Evolutionary conservation across 2,113 vertebrate genomes (phyloP).

Genomic region (Trematomus loennbergii): DNA sequence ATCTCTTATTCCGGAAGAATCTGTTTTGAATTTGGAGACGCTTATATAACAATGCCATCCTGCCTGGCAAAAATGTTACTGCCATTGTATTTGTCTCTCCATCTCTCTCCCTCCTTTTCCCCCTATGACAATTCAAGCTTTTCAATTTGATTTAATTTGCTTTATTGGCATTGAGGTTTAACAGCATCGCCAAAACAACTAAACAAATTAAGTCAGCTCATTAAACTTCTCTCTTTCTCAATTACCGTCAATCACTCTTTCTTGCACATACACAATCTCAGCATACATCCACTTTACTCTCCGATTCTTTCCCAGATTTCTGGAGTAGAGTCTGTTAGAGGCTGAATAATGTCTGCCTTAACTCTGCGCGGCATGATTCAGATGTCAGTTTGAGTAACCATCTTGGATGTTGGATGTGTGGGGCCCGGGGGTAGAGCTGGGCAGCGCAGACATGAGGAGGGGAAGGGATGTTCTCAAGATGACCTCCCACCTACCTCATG

Average conservation of each 20-base stretch:
- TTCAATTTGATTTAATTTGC: constrained; percentile 45
- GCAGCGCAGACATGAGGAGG: constrained; percentile 14
- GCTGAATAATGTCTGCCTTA: constrained; percentile 39
- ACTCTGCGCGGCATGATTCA: constrained; percentile 48
- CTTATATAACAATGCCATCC: constrained; percentile 37
- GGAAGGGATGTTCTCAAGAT: background rate
- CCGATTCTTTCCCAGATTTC: constrained; percentile 4
- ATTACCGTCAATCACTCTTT: constrained; percentile 5
- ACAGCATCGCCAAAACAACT: constrained; percentile 43
- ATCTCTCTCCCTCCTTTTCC: background rate
- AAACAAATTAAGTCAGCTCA: constrained; percentile 45
- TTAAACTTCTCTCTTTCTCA: constrained; percentile 32
- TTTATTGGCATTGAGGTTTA: constrained; percentile 38
- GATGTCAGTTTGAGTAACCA: constrained; percentile 51
- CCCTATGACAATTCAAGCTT: constrained; percentile 15
- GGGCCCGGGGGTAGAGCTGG: constrained; percentile 23
- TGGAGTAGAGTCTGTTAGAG: constrained; percentile 41
- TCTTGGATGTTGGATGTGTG: constrained; percentile 28
- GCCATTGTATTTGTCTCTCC: constrained; percentile 19
- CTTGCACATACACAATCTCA: background rate
- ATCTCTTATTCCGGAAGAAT: constrained; percentile 34
- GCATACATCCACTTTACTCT: background rate
- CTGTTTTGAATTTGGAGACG: constrained; percentile 23
- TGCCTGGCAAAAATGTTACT: constrained; percentile 16
- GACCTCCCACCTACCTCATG: constrained; percentile 44